phyloP scores from a whole-genome alignment of 2,797 vertebrate species.

The Cyclopterus lumpus region DNA sequence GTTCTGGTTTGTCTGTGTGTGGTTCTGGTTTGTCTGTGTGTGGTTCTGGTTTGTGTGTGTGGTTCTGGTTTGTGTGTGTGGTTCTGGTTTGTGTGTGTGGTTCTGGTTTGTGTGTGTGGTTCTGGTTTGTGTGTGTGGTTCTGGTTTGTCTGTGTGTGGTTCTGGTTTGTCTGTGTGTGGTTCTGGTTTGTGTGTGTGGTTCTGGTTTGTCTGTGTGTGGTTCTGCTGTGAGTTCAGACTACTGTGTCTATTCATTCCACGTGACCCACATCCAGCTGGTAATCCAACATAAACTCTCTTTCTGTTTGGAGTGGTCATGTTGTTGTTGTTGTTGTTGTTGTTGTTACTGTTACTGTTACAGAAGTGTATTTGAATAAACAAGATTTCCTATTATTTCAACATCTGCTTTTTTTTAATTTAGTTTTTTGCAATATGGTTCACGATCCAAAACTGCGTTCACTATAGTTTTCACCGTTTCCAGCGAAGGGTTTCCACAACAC shows the following conservation, averaged over 20 bases:
- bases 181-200: no score
- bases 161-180: no score
- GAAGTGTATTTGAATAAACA: slow-evolving; percentile 13
- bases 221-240: no score
- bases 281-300: neutral
- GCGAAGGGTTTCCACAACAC: neutral
- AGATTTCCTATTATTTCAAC: slow-evolving; percentile 10
- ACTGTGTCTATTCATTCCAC: neutral
- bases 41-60: neutral
- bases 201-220: no score
- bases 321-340: slow-evolving; percentile 1
- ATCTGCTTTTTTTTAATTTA: slow-evolving; percentile 27
- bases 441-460: neutral
- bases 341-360: neutral
- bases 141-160: no score
- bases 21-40: no score
- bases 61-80: neutral
- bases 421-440: neutral
- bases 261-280: neutral
- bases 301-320: neutral
- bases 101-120: no score
- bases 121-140: no score
- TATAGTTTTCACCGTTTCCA: neutral
- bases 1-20: no score
- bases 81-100: no score